Evolutionary conservation across 2,113 vertebrate genomes (phyloP).

Genomic region (Sapayoa aenigma): DNA sequence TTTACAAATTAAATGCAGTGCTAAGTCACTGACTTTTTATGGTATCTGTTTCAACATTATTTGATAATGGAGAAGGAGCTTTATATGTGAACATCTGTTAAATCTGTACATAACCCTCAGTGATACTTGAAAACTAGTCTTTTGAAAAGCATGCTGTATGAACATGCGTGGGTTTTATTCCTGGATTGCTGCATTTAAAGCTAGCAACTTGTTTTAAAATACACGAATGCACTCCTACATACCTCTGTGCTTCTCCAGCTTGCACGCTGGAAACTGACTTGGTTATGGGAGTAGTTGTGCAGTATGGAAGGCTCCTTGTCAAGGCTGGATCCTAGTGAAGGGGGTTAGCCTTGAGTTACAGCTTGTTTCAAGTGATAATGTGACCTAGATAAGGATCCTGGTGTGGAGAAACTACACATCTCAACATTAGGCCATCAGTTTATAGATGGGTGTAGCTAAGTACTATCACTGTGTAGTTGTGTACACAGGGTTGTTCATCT

Average conservation of each 20-base stretch:
- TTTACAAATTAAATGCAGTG: background rate
- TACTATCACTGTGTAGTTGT: accelerated
- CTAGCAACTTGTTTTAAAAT: background rate
- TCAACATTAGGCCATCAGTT: background rate
- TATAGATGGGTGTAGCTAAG: background rate
- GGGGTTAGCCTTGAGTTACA: background rate
- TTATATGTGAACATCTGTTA: background rate
- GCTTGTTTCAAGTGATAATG: background rate
- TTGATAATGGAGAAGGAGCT: background rate
- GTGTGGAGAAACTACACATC: background rate
- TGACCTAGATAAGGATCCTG: background rate
- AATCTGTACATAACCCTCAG: accelerated
- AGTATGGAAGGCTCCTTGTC: background rate
- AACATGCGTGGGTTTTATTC: accelerated
- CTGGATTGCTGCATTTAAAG: background rate
- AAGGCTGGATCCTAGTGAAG: background rate
- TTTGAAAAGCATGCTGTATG: background rate
- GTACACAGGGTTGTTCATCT: background rate
- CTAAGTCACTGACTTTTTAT: background rate
- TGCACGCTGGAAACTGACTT: background rate
- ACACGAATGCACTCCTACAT: accelerated
- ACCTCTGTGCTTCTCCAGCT: background rate
- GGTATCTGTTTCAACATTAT: background rate
- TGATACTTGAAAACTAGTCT: background rate
- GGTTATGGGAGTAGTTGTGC: background rate